Evolutionary conservation across 2,797 vertebrate species (phyloP), one percentile per base, ranked within the genome.

Genomic region (Trematomus bernacchii): DNA sequence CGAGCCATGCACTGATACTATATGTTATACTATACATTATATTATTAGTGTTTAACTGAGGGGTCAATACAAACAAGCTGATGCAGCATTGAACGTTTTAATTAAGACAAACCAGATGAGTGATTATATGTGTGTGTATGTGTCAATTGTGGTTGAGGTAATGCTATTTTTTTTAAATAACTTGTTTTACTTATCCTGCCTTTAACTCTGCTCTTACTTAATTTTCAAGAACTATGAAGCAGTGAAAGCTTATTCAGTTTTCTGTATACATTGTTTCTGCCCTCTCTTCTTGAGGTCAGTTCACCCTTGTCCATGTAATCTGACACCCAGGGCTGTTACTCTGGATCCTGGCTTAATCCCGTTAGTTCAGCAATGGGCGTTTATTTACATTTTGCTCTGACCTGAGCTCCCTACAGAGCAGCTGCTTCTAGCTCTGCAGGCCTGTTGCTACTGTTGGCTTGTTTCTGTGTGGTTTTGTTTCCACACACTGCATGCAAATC

Each of bases 331-430:
- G 15, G 18, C 23, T 72, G 66, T 75, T 61, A 85, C 54, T 66
- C 69, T 66, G 63, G 50, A 72, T 71, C 64, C 40, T 66, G 66
- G 66, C 62, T 67, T 58, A 65, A 70, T 82, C 64, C 43, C 40
- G 66, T 76, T 18, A 75, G 53, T 73, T 76, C 55, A 80, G 44
- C 13, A 1, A 62, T 66, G 52, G 65, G 51, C 30, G 60, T 77
- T 86, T 85, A 78, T 91, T 85, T 80, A 85, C 77, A 86, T 86
- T 78, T 73, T 79, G 61, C 48, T 66, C 77, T 84, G 75, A 80
- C 73, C 77, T 51, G 16, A 67, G 64, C 33, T 73, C 61, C 44
- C 55, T 62, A 33, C 42, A 23, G 63, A 61, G 61, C 43, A 77
- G 66, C 69, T 69, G 67, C 66, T 63, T 23, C 19, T 23, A 21